These are phyloP conservation scores for Hybos culiciformis DNA, from an alignment of 2,888 invertebrate genomes.

Conservation along the genomic window DNA sequence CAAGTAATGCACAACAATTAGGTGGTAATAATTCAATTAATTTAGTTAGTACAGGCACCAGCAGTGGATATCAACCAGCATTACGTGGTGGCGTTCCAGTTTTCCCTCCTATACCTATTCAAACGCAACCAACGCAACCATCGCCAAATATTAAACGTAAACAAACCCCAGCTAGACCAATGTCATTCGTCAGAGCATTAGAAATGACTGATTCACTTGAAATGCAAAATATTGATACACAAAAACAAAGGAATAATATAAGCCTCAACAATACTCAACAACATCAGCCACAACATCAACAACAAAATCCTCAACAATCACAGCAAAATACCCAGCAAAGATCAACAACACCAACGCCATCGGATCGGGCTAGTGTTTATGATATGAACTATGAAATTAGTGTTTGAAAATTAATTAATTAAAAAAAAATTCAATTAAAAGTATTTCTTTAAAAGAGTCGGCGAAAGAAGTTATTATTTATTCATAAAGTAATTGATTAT, in stretches of 20 bases:
- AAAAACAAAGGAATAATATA: no score
- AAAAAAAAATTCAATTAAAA: no score
- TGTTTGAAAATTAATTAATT: no score
- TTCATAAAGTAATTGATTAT: no score
- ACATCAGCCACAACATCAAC: constrained; percentile 15
- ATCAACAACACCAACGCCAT: constrained; percentile 49
- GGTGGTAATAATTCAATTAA: constrained; percentile 17
- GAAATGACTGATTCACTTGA: constrained; percentile 84
- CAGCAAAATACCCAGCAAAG: constrained; percentile 24
- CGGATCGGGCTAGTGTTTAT: constrained; percentile 81
- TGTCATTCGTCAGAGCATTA: constrained; percentile 77
- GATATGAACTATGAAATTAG: constrained; percentile 94
- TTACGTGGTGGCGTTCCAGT: constrained; percentile 54
- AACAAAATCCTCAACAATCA: constrained; percentile 14
- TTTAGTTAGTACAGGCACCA: constrained; percentile 10
- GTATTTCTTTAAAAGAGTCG: no score
- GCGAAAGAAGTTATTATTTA: no score
- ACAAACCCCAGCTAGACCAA: constrained; percentile 49
- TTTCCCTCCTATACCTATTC: constrained; percentile 42
- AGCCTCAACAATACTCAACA: constrained; percentile 20
- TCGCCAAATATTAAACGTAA: constrained; percentile 46
- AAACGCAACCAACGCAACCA: constrained; percentile 29
- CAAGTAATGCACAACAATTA: constrained; percentile 15
- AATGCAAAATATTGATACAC: constrained; percentile 43
- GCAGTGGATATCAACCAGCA: constrained; percentile 44